Evolutionary conservation across 1,140 invertebrate genomes (phyloP).

Genomic region (Ephestia elutella): DNA sequence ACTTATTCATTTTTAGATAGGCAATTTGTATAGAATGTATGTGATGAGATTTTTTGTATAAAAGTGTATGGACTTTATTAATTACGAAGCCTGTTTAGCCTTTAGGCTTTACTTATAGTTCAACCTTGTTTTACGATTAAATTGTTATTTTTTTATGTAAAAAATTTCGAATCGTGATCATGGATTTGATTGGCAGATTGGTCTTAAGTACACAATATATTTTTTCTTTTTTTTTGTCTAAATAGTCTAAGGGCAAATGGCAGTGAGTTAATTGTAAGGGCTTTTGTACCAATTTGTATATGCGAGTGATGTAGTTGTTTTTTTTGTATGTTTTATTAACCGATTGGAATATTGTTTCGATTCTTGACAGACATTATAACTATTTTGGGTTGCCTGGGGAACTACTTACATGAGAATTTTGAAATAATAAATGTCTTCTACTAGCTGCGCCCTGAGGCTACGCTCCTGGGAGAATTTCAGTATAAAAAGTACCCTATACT

Average conservation of each 20-base stretch:
- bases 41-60: slow-evolving; percentile 21
- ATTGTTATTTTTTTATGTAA: too few species aligned
- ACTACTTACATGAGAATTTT: too few species aligned
- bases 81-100: not conserved
- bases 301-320: not conserved
- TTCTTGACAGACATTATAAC: too few species aligned
- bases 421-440: too few species aligned
- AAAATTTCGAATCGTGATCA: too few species aligned
- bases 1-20: slow-evolving; percentile 24
- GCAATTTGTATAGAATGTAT: slow-evolving; percentile 22
- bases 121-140: too few species aligned
- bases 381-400: too few species aligned
- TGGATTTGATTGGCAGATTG: too few species aligned
- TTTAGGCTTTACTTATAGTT: not conserved
- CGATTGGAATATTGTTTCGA: not conserved
- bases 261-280: not conserved
- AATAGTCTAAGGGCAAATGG: not conserved
- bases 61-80: not conserved
- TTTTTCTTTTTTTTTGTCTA: not conserved
- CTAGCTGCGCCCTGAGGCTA: too few species aligned
- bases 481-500: too few species aligned
- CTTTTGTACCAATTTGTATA: slow-evolving; percentile 6
- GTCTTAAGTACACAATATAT: too few species aligned
- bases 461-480: too few species aligned
- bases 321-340: not conserved